Evolutionary conservation across 92 coral and sea anemone genomes (phyloP), one percentile per base, ranked within the genome.

Genomic region (Pocillopora meandrina): DNA sequence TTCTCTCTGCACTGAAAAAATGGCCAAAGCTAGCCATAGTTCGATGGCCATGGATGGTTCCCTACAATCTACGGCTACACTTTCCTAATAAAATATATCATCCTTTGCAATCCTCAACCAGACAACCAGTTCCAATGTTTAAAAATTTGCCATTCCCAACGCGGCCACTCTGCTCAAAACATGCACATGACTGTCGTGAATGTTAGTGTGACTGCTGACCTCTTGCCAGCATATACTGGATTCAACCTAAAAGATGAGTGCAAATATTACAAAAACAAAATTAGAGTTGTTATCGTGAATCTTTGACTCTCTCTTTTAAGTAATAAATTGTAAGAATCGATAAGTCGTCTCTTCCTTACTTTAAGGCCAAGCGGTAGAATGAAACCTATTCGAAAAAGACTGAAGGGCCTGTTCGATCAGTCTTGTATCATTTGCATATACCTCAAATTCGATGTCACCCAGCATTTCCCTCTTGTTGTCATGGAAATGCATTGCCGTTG

Each of bases 391-490:
- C 52, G 31, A 42, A 42, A 42, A 42, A 42, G 4, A 3, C 52
- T 42, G 52, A 42, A 42, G 52, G 6, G 9, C 42, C 36, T 26
- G 6, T 12, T 10, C 71, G 5, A 23, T 5, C 15, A 9, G 31
- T 12, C 7, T 11, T 20, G 23, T 15, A 6, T 7, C 18, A 1
- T 15, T 10, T 66, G 18, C 16, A 75, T 65, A 31, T 71, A 91
- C 97, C 87, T 80, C 79, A 61, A 89, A 75, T 21, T 93, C 83
- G 70, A 93, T 49, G 34, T 52, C 36, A 52, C 84, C 90, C 7
- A 93, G 81, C 14, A 66, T 80, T 18, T 87, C 84, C 49, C 94
- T 88, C 15, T 76, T 85, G 73, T 93, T 91, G 67, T 93, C 97
- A 52, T 91, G 97, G 69, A 92, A 91, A 76, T 89, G 75, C 72